These are phyloP conservation scores for Stenurella melanura DNA, from an alignment of 2,888 invertebrate genomes.

Conservation along the genomic window DNA sequence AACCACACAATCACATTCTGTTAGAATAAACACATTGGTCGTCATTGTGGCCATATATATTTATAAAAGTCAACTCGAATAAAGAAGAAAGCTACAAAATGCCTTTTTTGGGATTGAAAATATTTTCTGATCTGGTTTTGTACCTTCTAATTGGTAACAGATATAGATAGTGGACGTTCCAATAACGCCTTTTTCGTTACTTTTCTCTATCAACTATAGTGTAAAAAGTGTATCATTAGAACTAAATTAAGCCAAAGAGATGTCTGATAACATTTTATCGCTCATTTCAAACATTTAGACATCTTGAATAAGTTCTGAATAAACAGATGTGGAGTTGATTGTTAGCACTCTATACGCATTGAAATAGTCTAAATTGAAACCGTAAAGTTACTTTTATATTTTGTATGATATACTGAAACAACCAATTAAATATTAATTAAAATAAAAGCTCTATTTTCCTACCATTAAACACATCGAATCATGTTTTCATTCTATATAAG, in stretches of 20 bases:
- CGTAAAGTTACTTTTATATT: too few relatives aligned
- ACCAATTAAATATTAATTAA: too few relatives aligned
- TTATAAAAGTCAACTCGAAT: slow-evolving; percentile 39
- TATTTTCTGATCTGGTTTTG: slow-evolving; percentile 55
- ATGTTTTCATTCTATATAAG: too few relatives aligned
- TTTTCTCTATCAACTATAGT: slow-evolving; percentile 27
- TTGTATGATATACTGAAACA: too few relatives aligned
- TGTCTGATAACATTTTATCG: slow-evolving; percentile 12
- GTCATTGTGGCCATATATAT: slow-evolving; percentile 47
- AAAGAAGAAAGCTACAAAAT: slow-evolving; percentile 43
- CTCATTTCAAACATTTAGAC: slow-evolving; percentile 16
- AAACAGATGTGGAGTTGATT: too few relatives aligned
- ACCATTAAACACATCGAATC: too few relatives aligned
- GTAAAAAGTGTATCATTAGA: slow-evolving; percentile 32
- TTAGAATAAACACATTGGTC: slow-evolving; percentile 57
- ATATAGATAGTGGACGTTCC: slow-evolving; percentile 44
- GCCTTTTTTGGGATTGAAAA: slow-evolving; percentile 54
- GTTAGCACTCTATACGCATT: too few relatives aligned
- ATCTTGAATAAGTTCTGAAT: not conserved
- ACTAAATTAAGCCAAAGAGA: slow-evolving; percentile 30
- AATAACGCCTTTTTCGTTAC: slow-evolving; percentile 48
- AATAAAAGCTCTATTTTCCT: too few relatives aligned
- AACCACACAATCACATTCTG: slow-evolving; percentile 51
- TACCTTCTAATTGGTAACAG: slow-evolving; percentile 58
- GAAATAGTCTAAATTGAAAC: too few relatives aligned